These are phyloP conservation scores for Otocyon megalotis DNA, from an alignment of 2,113 vertebrate species.

Conservation along the genomic window DNA sequence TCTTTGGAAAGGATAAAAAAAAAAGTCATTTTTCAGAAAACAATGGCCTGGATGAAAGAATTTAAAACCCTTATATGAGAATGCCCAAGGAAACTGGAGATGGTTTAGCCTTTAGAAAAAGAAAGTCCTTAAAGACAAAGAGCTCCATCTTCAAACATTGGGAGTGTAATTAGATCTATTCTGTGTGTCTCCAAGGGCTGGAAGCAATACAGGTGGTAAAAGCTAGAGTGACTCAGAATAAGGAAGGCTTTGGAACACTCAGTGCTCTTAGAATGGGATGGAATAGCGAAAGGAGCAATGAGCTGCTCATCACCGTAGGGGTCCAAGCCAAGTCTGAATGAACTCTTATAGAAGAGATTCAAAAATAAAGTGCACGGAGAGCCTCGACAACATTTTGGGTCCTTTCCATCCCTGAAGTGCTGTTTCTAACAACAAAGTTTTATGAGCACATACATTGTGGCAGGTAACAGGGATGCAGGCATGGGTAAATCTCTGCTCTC, in stretches of 20 bases:
- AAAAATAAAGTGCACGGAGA: not conserved
- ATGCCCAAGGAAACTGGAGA: conserved; percentile 60
- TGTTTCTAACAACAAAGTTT: not conserved
- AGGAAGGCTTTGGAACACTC: not conserved
- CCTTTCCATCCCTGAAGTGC: not conserved
- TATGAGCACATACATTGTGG: not conserved
- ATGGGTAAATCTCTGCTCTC: not conserved
- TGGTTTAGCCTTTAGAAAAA: conserved; percentile 65
- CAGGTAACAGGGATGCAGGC: not conserved
- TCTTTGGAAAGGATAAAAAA: not conserved
- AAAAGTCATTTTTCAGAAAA: conserved; percentile 18
- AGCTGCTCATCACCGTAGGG: not conserved
- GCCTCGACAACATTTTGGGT: not conserved
- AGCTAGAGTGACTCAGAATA: not conserved
- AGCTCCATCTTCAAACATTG: conserved; percentile 63
- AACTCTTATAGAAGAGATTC: not conserved
- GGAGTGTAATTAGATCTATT: conserved; percentile 68
- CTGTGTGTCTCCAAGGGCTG: conserved; percentile 53
- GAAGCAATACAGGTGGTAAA: conserved; percentile 55
- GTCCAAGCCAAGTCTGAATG: conserved; percentile 25
- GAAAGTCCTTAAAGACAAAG: conserved; percentile 72
- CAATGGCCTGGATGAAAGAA: conserved; percentile 54
- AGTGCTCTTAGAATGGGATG: not conserved
- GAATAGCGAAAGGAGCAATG: not conserved
- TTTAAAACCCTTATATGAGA: conserved; percentile 47